phyloP scores from a whole-genome alignment of 2,888 invertebrate genomes.

The Tetanocera ferruginea region DNA sequence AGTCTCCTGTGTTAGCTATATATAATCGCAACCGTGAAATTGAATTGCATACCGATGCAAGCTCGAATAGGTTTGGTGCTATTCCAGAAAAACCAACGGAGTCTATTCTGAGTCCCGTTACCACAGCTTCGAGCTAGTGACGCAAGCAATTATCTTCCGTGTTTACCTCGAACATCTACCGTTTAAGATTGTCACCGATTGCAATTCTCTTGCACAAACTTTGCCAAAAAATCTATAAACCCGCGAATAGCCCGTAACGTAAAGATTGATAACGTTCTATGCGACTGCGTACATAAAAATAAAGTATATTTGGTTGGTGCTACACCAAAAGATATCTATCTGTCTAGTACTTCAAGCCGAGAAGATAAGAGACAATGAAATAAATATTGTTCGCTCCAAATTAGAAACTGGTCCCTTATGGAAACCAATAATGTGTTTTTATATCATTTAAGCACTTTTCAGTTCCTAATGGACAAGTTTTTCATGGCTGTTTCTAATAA shows the following conservation, averaged over 20 bases:
- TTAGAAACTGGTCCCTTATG: neutral
- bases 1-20: too few species aligned
- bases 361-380: constrained; percentile 16
- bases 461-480: neutral
- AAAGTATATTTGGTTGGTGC: constrained; percentile 41
- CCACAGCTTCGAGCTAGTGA: constrained; percentile 37
- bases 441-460: neutral
- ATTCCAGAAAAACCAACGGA: constrained; percentile 36
- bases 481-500: neutral
- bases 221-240: too few species aligned
- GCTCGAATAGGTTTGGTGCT: constrained; percentile 38
- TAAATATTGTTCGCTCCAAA: neutral
- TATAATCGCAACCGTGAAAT: neutral
- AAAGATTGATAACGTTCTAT: constrained; percentile 52
- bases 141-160: too few species aligned
- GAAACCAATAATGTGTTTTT: constrained; percentile 10
- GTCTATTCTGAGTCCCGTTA: constrained; percentile 46
- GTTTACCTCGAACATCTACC: too few species aligned
- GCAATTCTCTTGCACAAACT: too few species aligned
- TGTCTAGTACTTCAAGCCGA: constrained; percentile 43
- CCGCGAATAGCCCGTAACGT: too few species aligned
- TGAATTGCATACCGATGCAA: constrained; percentile 27
- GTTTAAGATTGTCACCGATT: too few species aligned
- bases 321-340: constrained; percentile 47
- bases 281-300: constrained; percentile 41